Base-by-base conservation (phyloP, 2,888 invertebrate species). In the Chloroclysta siterata region DNA sequence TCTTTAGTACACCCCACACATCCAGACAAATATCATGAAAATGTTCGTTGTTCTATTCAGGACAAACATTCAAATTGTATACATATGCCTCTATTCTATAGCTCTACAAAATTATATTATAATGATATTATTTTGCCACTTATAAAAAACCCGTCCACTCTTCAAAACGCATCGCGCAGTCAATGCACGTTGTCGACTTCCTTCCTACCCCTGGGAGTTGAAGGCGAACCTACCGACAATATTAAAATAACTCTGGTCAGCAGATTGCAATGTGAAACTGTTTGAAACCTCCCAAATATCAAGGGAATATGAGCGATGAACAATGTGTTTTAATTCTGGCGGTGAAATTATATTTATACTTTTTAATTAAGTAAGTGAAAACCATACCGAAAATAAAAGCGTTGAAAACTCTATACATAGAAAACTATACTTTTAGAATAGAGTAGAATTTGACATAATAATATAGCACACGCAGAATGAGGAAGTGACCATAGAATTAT, bases 191-290 rank as follows among this genome's bases (percentile, higher is more conserved):
- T 70, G 63, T 66, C 61, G 76, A 72, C 81, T 90, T 90, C 90
- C 90, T 89, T 89, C 87, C 50, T n/a, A 14, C 50, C 83, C 82
- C 84, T 73, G 85, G 87, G 89, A 88, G 84, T 82, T 74, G 60
- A 65, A 61, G 42, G 58, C 47, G 50, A 61, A 58, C 52, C 22
- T 39, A 57, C 65, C 61, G 51, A 41, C 57, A 46, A 44, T 36
- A 56, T 65, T 42, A 50, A 42, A 44, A 41, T 14, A 10, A 10
- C 13, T 48, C 28, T 7, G 22, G 28, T 33, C 6, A 29, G 53
- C 68, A 53, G 53, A 51, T 60, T 56, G 8, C 17, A 44, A 53
- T 68, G 73, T 68, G 76, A 81, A 77, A 74, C 70, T 72, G 70
- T 74, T 77, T 63, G 73, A 75, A 75, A 80, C 60, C 53, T 47